Evolutionary conservation across 2,113 vertebrate species (phyloP).

Genomic region (Petaurus breviceps): DNA sequence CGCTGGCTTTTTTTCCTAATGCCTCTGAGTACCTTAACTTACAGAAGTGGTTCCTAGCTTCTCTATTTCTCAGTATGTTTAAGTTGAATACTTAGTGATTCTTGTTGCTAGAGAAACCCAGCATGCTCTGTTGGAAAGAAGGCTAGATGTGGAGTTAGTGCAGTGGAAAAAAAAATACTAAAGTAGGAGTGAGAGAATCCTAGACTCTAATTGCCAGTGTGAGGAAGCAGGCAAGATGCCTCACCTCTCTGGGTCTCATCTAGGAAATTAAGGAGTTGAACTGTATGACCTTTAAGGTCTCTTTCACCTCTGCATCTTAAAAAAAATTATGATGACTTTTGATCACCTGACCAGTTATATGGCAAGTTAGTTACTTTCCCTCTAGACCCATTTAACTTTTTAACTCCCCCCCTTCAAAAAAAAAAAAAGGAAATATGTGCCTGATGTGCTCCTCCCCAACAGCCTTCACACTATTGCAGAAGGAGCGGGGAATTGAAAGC

Average conservation of each 20-base stretch:
- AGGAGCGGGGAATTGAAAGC: background rate
- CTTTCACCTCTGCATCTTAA: background rate
- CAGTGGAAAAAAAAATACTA: background rate
- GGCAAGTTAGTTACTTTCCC: background rate
- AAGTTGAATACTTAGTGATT: background rate
- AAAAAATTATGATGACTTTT: background rate
- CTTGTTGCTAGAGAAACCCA: background rate
- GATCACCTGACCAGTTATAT: background rate
- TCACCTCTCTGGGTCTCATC: background rate
- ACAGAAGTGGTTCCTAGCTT: background rate
- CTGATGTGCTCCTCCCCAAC: background rate
- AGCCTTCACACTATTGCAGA: background rate
- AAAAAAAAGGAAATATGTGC: background rate
- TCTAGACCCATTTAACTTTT: background rate
- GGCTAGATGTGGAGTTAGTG: background rate
- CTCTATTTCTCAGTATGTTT: background rate
- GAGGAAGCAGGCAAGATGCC: background rate
- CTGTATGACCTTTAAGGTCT: background rate
- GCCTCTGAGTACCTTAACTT: no score
- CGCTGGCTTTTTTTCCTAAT: background rate
- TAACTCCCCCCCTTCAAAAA: background rate
- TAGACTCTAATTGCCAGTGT: background rate
- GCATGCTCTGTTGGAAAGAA: background rate
- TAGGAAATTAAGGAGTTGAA: background rate
- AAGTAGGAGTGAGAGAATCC: background rate